A percentile compares a stretch with the other conserved stretches of the same genome.
phyloP scores from a whole-genome alignment of 2,888 invertebrate species.

The Choristoneura rosaceana region DNA sequence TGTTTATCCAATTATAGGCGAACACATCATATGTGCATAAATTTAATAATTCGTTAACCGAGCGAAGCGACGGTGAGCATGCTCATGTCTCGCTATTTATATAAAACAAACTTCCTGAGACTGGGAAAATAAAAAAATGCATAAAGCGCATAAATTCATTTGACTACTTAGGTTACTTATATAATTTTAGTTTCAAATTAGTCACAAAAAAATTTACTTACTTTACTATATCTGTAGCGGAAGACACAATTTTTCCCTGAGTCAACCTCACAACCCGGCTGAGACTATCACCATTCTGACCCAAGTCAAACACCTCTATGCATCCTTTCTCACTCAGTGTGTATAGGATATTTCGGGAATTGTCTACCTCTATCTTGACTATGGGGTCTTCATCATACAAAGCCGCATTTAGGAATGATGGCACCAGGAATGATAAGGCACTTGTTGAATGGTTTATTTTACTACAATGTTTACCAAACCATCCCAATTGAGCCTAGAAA shows the following conservation, averaged over 20 bases:
- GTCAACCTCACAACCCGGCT: slow-evolving; percentile 90
- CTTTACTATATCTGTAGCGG: slow-evolving; percentile 93
- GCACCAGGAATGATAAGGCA: slow-evolving; percentile 94
- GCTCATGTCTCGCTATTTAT: no score
- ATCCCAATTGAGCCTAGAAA: slow-evolving; percentile 91
- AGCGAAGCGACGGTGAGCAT: no score
- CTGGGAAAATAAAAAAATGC: no score
- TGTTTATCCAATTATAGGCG: no score
- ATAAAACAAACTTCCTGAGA: no score
- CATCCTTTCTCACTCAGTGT: slow-evolving; percentile 95
- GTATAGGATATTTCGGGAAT: slow-evolving; percentile 95
- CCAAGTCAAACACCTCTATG: slow-evolving; percentile 95
- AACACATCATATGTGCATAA: no score
- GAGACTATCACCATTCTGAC: slow-evolving; percentile 90
- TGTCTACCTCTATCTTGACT: slow-evolving; percentile 94
- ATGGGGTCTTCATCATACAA: slow-evolving; percentile 95
- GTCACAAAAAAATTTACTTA: slow-evolving; percentile 70
- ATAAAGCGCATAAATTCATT: no score
- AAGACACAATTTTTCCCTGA: slow-evolving; percentile 90
- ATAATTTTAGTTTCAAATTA: slow-evolving; percentile 75
- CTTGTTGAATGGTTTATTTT: slow-evolving; percentile 98
- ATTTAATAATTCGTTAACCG: no score
- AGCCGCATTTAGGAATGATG: slow-evolving; percentile 94
- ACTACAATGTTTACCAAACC: slow-evolving; percentile 98
- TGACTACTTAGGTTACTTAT: no score